A percentile compares a stretch with the other conserved stretches of the same genome.
These are phyloP conservation scores for Falco peregrinus DNA, from an alignment of 2,797 vertebrate species.

Conservation along the genomic window DNA sequence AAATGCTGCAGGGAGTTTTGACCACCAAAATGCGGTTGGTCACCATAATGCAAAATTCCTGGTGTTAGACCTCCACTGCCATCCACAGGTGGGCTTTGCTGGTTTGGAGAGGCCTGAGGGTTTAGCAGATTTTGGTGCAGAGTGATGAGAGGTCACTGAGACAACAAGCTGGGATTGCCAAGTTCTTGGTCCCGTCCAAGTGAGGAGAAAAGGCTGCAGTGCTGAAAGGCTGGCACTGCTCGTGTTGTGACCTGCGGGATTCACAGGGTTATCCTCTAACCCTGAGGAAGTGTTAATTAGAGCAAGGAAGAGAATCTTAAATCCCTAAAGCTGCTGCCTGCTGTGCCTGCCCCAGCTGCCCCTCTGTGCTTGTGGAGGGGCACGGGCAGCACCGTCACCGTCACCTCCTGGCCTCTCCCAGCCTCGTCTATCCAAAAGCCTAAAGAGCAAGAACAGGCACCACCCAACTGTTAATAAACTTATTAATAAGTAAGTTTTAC, in stretches of 20 bases:
- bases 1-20: not conserved
- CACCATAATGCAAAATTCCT: not conserved
- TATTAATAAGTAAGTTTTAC: not conserved
- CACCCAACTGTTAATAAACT: not conserved
- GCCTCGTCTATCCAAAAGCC: not conserved
- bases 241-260: rapidly evolving
- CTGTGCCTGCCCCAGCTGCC: not conserved
- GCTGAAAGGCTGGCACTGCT: not conserved
- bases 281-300: not conserved
- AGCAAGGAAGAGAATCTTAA: not conserved
- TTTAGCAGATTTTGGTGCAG: not conserved
- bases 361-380: rapidly evolving
- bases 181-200: not conserved
- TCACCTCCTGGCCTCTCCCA: not conserved
- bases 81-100: not conserved
- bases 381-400: rapidly evolving
- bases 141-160: not conserved
- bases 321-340: not conserved
- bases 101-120: not conserved
- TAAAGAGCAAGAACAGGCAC: not conserved
- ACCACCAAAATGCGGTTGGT: not conserved
- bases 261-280: not conserved
- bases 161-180: not conserved
- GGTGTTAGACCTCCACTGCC: not conserved
- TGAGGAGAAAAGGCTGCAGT: not conserved